A percentile compares a stretch with the other conserved stretches of the same genome.
Conservation (phyloP, 2,797 vertebrate genomes). For the Thalassophryne amazonica region DNA sequence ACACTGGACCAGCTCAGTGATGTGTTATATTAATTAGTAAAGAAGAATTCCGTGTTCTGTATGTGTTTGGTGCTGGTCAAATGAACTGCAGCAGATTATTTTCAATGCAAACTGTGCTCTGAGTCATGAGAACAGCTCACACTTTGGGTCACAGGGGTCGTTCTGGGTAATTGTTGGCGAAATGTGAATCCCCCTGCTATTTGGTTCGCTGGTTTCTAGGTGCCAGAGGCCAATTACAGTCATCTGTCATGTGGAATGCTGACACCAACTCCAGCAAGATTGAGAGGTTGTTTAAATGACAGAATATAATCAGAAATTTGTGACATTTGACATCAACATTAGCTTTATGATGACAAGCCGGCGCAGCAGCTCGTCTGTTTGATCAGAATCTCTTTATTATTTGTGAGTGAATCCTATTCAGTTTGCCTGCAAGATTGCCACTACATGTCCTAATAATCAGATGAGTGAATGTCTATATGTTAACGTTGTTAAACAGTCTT, state of each 20-base stretch:
- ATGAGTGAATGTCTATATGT: slow-evolving; percentile 17
- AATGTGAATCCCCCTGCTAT: slow-evolving; percentile 14
- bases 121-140: slow-evolving; percentile 10
- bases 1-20: no score
- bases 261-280: neutral
- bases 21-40: no score
- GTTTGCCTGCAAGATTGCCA: slow-evolving; percentile 3
- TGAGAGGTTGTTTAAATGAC: neutral
- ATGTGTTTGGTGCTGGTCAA: neutral
- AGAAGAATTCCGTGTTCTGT: neutral
- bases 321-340: neutral
- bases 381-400: neutral
- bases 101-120: neutral
- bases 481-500: neutral
- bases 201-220: neutral
- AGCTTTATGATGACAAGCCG: neutral
- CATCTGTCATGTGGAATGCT: slow-evolving; percentile 2
- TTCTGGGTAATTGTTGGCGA: neutral
- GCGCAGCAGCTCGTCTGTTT: neutral
- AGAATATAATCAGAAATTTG: neutral
- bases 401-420: neutral
- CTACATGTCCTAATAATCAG: neutral
- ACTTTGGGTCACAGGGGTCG: neutral
- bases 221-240: slow-evolving; percentile 3
- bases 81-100: neutral